Conservation (phyloP, 2,113 vertebrate species). For the Sinocyclocheilus maitianheensis region DNA sequence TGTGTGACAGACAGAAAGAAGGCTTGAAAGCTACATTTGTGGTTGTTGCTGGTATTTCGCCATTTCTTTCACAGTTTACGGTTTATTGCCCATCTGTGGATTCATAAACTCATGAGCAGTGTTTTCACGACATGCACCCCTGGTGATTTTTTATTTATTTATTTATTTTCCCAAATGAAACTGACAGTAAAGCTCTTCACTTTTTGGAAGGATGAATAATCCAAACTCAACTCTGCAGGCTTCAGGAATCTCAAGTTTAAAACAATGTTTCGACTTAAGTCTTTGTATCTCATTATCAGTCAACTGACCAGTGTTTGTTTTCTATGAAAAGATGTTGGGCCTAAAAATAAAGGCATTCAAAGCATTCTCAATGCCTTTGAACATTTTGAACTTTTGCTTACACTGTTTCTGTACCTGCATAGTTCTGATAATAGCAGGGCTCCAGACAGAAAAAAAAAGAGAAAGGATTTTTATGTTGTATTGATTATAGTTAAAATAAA, state of each 20-base stretch:
- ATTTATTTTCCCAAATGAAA: conserved; percentile 3
- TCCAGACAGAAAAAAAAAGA: neutral
- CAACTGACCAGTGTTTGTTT: conserved; percentile 18
- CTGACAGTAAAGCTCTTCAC: conserved; percentile 33
- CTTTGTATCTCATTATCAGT: conserved; percentile 27
- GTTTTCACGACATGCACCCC: conserved; percentile 43
- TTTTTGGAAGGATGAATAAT: conserved; percentile 1
- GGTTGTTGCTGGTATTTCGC: conserved; percentile 44
- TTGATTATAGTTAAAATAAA: neutral
- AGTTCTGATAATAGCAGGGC: neutral
- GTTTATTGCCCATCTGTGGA: conserved; percentile 54
- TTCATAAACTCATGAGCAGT: conserved; percentile 37
- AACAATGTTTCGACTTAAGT: conserved; percentile 20
- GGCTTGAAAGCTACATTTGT: conserved; percentile 29
- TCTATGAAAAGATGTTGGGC: neutral
- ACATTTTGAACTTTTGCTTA: conserved; percentile 6
- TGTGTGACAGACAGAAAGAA: conserved; percentile 16
- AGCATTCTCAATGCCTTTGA: neutral
- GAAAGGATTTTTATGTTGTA: neutral
- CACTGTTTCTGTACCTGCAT: neutral
- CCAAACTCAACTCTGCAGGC: neutral
- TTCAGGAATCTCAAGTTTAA: neutral
- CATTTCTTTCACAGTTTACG: conserved; percentile 43
- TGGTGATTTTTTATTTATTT: conserved; percentile 12
- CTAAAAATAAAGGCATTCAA: conserved; percentile 10